phyloP scores from a whole-genome alignment of 2,888 invertebrate species.

The Phymatocera aterrima region DNA sequence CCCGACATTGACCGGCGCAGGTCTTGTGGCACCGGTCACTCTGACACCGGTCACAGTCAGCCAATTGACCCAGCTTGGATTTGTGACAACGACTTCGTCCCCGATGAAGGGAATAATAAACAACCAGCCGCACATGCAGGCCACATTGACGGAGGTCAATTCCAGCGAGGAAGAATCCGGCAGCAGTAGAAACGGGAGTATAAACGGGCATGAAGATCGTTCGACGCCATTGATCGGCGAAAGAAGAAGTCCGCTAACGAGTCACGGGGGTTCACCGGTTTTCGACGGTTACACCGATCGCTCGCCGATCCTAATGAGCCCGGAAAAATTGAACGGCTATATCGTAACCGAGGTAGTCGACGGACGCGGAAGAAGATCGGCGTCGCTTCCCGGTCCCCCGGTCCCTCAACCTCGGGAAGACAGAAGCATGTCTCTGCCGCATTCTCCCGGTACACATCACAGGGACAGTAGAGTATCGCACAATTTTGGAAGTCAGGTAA shows the following conservation, averaged over 20 bases:
- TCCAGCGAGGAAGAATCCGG: conserved; percentile 68
- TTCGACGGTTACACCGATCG: conserved; percentile 68
- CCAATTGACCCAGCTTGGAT: conserved; percentile 77
- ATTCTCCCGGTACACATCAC: conserved; percentile 65
- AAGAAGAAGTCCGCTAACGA: conserved; percentile 65
- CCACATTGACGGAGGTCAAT: conserved; percentile 67
- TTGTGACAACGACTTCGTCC: conserved; percentile 75
- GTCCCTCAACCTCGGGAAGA: conserved; percentile 63
- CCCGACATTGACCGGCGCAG: conserved; percentile 77
- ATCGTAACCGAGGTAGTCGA: conserved; percentile 56
- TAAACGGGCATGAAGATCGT: conserved; percentile 69
- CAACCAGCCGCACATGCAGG: conserved; percentile 54
- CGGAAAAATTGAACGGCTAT: conserved; percentile 66
- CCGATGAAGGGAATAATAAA: conserved; percentile 57
- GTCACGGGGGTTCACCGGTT: conserved; percentile 65
- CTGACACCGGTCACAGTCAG: conserved; percentile 80
- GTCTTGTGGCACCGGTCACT: conserved; percentile 74
- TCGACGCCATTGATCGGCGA: conserved; percentile 70
- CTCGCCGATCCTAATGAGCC: conserved; percentile 68
- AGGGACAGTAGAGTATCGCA: conserved; percentile 61
- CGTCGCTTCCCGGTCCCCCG: conserved; percentile 69
- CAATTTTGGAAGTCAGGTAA: conserved; percentile 56
- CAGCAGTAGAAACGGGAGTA: conserved; percentile 69
- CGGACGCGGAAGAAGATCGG: conserved; percentile 71
- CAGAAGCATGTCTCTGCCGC: conserved; percentile 69